phyloP scores from a whole-genome alignment of 2,113 vertebrate genomes.

The Bufo bufo region DNA sequence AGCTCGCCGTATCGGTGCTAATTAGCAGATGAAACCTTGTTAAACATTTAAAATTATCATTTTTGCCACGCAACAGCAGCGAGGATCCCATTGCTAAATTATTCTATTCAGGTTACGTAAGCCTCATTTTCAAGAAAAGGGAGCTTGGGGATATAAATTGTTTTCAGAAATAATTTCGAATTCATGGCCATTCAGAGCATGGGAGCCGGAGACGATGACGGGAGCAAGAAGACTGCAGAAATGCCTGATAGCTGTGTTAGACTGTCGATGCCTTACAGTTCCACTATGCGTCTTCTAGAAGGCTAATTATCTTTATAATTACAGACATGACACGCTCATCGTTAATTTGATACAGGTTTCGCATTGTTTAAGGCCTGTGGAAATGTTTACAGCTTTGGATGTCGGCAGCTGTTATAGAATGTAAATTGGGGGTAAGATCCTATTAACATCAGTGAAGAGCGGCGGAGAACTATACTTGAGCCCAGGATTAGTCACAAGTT shows the following conservation, averaged over 20 bases:
- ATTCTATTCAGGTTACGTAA: conserved; percentile 54
- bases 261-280: conserved; percentile 33
- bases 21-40: conserved; percentile 50
- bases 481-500: background rate
- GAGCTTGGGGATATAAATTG: conserved; percentile 44
- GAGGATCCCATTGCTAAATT: conserved; percentile 25
- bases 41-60: conserved; percentile 50
- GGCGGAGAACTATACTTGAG: background rate
- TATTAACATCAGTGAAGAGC: background rate
- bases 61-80: background rate
- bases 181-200: conserved; percentile 32
- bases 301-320: conserved; percentile 52
- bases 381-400: background rate
- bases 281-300: conserved; percentile 30
- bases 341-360: conserved; percentile 18
- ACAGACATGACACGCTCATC: conserved; percentile 48
- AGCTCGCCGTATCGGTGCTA: background rate
- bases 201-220: background rate
- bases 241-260: conserved; percentile 31
- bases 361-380: conserved; percentile 27
- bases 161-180: conserved; percentile 48
- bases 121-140: conserved; percentile 49
- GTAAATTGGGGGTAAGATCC: conserved; percentile 1
- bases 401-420: background rate
- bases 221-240: conserved; percentile 22